phyloP scores from a whole-genome alignment of 2,888 invertebrate species.

The Altica lythri region DNA sequence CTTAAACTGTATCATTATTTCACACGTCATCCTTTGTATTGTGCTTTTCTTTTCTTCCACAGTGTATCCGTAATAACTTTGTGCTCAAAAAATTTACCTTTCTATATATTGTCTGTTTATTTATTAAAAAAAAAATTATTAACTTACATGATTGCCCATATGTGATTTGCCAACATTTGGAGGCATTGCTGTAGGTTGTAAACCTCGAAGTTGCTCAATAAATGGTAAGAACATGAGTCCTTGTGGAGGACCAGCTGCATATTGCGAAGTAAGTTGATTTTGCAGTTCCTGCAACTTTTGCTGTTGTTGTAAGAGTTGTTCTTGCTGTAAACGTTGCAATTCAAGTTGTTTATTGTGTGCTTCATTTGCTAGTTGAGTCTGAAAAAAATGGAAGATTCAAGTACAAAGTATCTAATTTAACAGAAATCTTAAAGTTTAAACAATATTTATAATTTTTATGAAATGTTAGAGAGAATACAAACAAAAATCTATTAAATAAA shows the following conservation, averaged over 20 bases:
- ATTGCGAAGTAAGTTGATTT: conserved; percentile 63
- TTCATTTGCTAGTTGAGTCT: conserved; percentile 58
- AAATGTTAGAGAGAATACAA: too few species aligned
- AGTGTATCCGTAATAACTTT: too few species aligned
- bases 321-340: conserved; percentile 68
- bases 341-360: conserved; percentile 69
- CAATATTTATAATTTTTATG: too few species aligned
- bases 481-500: too few species aligned
- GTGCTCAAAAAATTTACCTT: neutral
- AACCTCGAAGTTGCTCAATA: conserved; percentile 65
- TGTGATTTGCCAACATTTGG: conserved; percentile 50
- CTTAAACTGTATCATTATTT: too few species aligned
- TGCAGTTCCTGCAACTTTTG: conserved; percentile 66
- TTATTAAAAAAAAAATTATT: too few species aligned
- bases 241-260: conserved; percentile 62
- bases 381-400: conserved; percentile 13
- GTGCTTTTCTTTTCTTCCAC: too few species aligned
- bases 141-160: conserved; percentile 55
- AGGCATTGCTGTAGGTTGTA: conserved; percentile 50
- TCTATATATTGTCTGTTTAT: too few species aligned
- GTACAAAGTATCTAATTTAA: neutral
- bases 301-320: conserved; percentile 62
- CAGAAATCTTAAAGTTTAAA: neutral
- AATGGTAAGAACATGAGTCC: conserved; percentile 73
- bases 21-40: too few species aligned